phyloP scores from a whole-genome alignment of 2,888 invertebrate species.

The Leucophenga maculata region DNA sequence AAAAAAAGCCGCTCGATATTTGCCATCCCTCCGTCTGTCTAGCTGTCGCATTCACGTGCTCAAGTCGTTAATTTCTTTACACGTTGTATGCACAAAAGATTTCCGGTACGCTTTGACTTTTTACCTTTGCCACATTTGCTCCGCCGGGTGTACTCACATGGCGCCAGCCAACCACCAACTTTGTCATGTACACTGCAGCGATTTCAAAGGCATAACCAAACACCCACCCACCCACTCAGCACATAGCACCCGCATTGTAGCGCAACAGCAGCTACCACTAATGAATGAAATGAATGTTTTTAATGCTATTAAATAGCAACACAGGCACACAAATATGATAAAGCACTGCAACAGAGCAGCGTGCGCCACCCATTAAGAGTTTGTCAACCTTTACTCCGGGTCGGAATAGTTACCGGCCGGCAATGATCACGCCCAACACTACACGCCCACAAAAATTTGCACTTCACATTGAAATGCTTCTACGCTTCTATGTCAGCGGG shows the following conservation, averaged over 20 bases:
- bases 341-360: background rate
- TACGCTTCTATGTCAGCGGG: background rate
- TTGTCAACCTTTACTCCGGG: constrained; percentile 11
- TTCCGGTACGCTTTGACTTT: constrained; percentile 49
- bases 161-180: background rate
- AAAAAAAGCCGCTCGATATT: background rate
- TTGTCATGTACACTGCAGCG: background rate
- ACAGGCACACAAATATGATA: background rate
- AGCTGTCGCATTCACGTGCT: constrained; percentile 54
- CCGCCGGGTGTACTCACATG: background rate
- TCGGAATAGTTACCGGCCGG: no score
- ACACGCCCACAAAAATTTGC: constrained; percentile 4
- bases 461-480: constrained; percentile 7
- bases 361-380: background rate
- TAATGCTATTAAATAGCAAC: constrained; percentile 1
- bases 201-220: background rate
- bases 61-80: constrained; percentile 50
- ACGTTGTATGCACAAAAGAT: constrained; percentile 44
- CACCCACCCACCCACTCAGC: background rate
- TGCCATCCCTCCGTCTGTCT: background rate
- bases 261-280: background rate
- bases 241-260: constrained; percentile 11
- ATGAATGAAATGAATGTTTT: constrained; percentile 13
- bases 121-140: constrained; percentile 16
- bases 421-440: background rate